Evolutionary conservation across 2,888 invertebrate species (phyloP), one percentile per base, ranked within the genome.

Genomic region (Chaetogeoica ovagalla): DNA sequence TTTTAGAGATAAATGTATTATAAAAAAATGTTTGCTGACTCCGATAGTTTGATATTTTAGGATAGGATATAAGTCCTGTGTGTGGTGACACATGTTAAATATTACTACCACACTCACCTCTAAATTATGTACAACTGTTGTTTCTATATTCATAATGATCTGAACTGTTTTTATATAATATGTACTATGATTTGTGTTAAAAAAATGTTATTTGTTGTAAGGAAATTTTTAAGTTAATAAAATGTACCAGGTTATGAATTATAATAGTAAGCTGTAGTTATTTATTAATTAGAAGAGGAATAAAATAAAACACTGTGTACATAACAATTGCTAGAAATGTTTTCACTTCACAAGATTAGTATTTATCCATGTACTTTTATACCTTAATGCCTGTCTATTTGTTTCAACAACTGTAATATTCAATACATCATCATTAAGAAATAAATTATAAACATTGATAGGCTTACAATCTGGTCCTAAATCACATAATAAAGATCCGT

Each of bases 21-120:
- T 48, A 15, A 52, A 48, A 23, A 19, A 52, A 48, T 48, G 21
- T 11, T 48, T 68, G 68, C 48, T 15, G 21, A 68, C 68, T 68
- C 68, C 68, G 48, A 48, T 52, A 68, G 15, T 68, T 48, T 23
- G 66, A 66, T 66, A 66, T 43, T 6, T 66, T 66, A 48, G 66
- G 66, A 5, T 66, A 66, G 15, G 21, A 21, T 48, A 48, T 21
- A 21, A 66, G 21, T 48, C 66, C 68, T 48, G 23, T 48, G 17
- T 68, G n/a, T n/a, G n/a, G n/a, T n/a, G n/a, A n/a, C n/a, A n/a
- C n/a, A n/a, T n/a, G n/a, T n/a, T n/a, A n/a, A n/a, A n/a, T n/a
- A n/a, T n/a, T n/a, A n/a, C n/a, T n/a, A n/a, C n/a, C n/a, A n/a
- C n/a, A n/a, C n/a, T n/a, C n/a, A n/a, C n/a, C n/a, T n/a, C n/a